A percentile compares a stretch with the other conserved stretches of the same genome.
Evolutionary conservation across 2,113 vertebrate genomes (phyloP).

Genomic region (Grammomys surdaster): DNA sequence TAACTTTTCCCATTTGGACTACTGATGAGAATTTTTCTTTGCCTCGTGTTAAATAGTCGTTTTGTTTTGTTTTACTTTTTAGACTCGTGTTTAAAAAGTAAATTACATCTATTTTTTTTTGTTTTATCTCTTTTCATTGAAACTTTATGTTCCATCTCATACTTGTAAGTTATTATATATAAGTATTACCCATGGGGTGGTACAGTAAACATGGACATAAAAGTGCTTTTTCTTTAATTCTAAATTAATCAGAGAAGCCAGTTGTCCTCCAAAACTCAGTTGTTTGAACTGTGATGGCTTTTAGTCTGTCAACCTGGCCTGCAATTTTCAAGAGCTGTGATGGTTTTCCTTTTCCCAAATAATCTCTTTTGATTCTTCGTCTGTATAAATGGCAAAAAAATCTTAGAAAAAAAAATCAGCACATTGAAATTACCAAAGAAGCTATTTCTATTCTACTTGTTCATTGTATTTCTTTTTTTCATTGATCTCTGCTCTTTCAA

Average conservation of each 20-base stretch:
- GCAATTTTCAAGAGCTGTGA: neutral
- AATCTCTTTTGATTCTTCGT: neutral
- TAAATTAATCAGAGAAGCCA: neutral
- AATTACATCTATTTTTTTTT: neutral
- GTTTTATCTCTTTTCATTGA: constrained; percentile 37
- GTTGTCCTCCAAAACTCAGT: neutral
- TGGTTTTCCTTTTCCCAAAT: neutral
- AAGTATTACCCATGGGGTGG: neutral
- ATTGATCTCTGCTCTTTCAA: neutral
- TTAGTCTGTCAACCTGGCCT: neutral
- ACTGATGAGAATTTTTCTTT: constrained; percentile 25
- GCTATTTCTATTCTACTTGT: neutral
- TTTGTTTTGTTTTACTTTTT: no score
- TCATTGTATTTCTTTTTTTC: neutral
- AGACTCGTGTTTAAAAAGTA: no score
- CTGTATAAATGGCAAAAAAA: constrained; percentile 6
- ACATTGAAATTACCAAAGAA: neutral
- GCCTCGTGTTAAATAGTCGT: neutral
- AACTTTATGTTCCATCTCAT: neutral
- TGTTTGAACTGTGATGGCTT: neutral
- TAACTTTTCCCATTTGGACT: constrained; percentile 1
- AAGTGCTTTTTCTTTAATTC: constrained; percentile 16
- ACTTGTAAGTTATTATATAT: neutral
- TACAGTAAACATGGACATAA: neutral
- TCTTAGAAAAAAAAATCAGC: constrained; percentile 10